phyloP scores from a whole-genome alignment of 2,113 vertebrate genomes.

The Oreocharis arfaki region DNA sequence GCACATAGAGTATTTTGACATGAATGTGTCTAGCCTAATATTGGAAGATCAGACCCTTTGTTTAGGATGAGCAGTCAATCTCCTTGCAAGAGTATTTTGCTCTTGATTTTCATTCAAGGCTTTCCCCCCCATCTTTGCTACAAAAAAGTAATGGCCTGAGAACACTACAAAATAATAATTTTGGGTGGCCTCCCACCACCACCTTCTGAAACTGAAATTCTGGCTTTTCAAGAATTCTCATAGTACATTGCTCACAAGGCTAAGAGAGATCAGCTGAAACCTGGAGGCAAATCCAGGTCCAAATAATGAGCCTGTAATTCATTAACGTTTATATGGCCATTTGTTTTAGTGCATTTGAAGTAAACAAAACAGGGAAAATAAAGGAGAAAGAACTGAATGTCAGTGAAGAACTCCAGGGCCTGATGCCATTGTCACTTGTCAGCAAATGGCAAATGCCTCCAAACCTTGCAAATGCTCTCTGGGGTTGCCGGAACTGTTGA shows the following conservation, averaged over 20 bases:
- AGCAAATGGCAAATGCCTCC: background rate
- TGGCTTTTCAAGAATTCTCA: background rate
- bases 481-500: background rate
- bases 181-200: fast-evolving
- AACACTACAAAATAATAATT: background rate
- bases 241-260: background rate
- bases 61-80: background rate
- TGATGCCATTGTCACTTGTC: background rate
- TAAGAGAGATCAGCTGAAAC: background rate
- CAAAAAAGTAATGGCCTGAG: background rate
- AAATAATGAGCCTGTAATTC: background rate
- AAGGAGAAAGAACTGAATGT: background rate
- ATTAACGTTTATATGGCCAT: background rate
- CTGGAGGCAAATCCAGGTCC: background rate
- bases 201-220: background rate
- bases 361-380: background rate
- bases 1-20: background rate
- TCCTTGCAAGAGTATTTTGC: background rate
- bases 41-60: background rate
- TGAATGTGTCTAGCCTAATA: background rate
- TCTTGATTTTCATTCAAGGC: background rate
- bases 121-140: background rate
- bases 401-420: background rate
- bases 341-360: background rate
- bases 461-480: background rate